phyloP scores from a whole-genome alignment of 2,113 vertebrate species.

The Cyphomyrus discorhynchus region DNA sequence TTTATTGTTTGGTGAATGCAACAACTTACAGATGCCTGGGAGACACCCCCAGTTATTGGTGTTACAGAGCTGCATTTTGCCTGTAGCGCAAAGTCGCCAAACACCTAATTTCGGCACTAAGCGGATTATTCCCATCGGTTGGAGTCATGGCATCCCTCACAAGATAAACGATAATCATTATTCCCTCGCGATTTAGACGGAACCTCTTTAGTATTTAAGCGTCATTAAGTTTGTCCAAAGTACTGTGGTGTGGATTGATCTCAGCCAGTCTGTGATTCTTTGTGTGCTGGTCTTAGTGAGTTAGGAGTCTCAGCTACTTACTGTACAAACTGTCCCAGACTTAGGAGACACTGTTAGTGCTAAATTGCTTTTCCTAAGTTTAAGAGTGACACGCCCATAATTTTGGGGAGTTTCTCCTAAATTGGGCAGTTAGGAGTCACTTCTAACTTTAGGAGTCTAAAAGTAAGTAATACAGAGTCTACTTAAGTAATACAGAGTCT shows the following conservation, averaged over 20 bases:
- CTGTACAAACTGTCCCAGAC: not conserved
- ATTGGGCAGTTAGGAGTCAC: not conserved
- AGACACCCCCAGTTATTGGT: not conserved
- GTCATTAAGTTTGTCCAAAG: not conserved
- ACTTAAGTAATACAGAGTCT: not conserved
- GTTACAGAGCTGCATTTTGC: not conserved
- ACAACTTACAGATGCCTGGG: not conserved
- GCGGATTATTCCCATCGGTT: not conserved
- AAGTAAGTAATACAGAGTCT: no score
- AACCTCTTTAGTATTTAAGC: not conserved
- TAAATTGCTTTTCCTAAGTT: not conserved
- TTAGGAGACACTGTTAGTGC: not conserved
- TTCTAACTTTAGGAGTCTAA: not conserved
- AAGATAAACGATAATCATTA: not conserved
- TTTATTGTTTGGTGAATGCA: not conserved
- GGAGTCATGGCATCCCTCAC: not conserved
- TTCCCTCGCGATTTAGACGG: not conserved
- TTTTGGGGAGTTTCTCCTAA: not conserved
- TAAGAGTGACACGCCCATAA: not conserved
- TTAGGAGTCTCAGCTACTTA: not conserved
- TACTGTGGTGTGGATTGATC: not conserved
- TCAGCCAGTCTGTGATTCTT: not conserved
- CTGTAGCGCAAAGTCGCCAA: not conserved
- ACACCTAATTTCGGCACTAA: not conserved
- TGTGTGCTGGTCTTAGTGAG: not conserved